These are phyloP conservation scores for Erebia epiphron DNA, from an alignment of 2,888 invertebrate species.

Conservation along the genomic window DNA sequence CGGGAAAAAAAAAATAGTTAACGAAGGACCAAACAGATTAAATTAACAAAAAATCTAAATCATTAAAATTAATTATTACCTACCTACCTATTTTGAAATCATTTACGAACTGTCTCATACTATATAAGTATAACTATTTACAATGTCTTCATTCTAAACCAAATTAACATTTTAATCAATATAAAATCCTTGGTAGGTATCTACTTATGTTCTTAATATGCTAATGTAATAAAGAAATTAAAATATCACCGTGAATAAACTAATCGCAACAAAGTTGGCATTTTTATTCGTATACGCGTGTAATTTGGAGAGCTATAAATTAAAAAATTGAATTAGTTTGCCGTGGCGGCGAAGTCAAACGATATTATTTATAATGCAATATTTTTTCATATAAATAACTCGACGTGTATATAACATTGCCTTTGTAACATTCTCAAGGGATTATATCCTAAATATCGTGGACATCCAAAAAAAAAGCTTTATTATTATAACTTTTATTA, in stretches of 20 bases:
- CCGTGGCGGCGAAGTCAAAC: slow-evolving; percentile 52
- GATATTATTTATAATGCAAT: slow-evolving; percentile 17
- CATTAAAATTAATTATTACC: neutral
- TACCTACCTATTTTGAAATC: neutral
- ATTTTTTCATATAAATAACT: slow-evolving; percentile 17
- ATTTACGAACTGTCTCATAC: neutral
- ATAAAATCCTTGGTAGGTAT: neutral
- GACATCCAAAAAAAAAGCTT: neutral
- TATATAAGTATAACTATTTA: too few relatives aligned
- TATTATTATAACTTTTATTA: too few relatives aligned
- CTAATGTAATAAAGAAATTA: slow-evolving; percentile 50
- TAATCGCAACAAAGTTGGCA: slow-evolving; percentile 61
- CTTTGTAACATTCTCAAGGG: slow-evolving; percentile 3
- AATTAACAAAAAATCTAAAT: too few relatives aligned
- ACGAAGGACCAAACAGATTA: too few relatives aligned
- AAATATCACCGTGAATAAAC: slow-evolving; percentile 56
- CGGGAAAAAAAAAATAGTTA: too few relatives aligned
- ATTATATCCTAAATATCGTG: slow-evolving; percentile 7
- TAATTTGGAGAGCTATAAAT: slow-evolving; percentile 59
- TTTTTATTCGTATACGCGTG: slow-evolving; percentile 43
- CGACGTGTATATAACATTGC: neutral
- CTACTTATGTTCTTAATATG: slow-evolving; percentile 28
- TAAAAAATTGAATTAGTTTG: slow-evolving; percentile 59
- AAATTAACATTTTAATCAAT: slow-evolving; percentile 15
- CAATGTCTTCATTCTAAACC: slow-evolving; percentile 10